These are phyloP conservation scores for Goniozus legneri DNA, from an alignment of 1,140 invertebrate species.

Conservation along the genomic window DNA sequence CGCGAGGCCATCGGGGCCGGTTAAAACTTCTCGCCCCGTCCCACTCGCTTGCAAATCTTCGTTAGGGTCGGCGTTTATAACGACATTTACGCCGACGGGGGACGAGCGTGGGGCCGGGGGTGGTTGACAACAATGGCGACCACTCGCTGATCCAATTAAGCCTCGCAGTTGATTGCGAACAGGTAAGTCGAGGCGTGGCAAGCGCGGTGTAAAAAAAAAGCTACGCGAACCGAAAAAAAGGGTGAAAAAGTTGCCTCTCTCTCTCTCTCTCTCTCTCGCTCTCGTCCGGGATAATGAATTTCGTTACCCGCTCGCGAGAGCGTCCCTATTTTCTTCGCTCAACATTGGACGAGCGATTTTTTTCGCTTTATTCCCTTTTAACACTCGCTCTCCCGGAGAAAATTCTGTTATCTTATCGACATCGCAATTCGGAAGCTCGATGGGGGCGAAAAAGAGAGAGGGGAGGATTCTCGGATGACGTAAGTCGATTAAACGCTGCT, in stretches of 20 bases:
- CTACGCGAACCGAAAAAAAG: too few species aligned
- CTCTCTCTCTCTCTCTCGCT: too few species aligned
- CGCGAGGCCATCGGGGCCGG: too few species aligned
- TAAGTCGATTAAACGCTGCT: too few species aligned
- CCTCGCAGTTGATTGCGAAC: background rate
- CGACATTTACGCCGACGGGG: slow-evolving; percentile 33
- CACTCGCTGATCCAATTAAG: background rate
- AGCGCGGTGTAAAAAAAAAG: too few species aligned
- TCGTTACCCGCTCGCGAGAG: background rate
- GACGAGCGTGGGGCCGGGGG: slow-evolving; percentile 24
- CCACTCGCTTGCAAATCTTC: slow-evolving; percentile 33
- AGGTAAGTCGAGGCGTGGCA: background rate
- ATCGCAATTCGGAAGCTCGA: slow-evolving; percentile 15
- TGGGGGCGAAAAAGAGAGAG: slow-evolving; percentile 14
- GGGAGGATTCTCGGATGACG: too few species aligned
- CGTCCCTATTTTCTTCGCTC: background rate
- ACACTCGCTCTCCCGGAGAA: too few species aligned
- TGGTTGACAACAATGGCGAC: slow-evolving; percentile 19
- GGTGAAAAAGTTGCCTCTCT: background rate
- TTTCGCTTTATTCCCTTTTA: too few species aligned
- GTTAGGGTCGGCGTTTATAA: slow-evolving; percentile 30
- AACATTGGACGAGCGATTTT: too few species aligned
- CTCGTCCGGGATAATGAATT: background rate
- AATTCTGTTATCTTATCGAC: too few species aligned
- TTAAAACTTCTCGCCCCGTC: too few species aligned